Evolutionary conservation across 53 echinoderm and acorn worm genomes (phyloP).

Genomic region (Antedon mediterranea): DNA sequence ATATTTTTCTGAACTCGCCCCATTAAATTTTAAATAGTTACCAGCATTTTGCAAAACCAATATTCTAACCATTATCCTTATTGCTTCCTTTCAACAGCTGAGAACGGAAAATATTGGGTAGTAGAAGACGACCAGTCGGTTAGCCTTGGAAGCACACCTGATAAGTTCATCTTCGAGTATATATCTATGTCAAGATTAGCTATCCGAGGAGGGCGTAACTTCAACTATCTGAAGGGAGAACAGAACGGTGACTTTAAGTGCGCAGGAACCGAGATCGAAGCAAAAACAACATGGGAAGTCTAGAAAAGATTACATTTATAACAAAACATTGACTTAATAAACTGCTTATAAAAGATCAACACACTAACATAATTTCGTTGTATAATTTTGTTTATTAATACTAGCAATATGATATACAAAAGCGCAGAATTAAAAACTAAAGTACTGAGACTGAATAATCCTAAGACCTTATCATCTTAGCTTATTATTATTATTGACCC

Average conservation of each 20-base stretch:
- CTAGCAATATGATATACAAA: no score
- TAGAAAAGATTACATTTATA: neutral
- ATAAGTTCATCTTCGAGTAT: conserved; percentile 47
- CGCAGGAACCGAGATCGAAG: neutral
- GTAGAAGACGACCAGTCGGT: conserved; percentile 18
- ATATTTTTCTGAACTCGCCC: no score
- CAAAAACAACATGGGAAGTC: neutral
- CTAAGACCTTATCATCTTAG: no score
- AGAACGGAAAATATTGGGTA: conserved; percentile 14
- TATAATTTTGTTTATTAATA: neutral
- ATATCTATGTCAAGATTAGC: conserved; percentile 27
- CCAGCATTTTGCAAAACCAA: no score
- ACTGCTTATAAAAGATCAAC: neutral
- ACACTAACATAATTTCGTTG: neutral
- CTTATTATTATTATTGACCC: no score
- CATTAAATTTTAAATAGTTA: no score
- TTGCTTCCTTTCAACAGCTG: neutral
- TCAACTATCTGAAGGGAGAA: conserved; percentile 41
- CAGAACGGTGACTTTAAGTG: conserved; percentile 40
- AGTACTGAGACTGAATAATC: no score
- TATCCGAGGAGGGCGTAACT: conserved; percentile 41
- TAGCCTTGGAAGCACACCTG: conserved; percentile 14
- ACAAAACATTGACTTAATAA: neutral
- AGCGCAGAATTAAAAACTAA: no score
- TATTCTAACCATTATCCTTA: no score